Conservation (phyloP, 1,140 invertebrate species). For the Piezodorus guildinii region DNA sequence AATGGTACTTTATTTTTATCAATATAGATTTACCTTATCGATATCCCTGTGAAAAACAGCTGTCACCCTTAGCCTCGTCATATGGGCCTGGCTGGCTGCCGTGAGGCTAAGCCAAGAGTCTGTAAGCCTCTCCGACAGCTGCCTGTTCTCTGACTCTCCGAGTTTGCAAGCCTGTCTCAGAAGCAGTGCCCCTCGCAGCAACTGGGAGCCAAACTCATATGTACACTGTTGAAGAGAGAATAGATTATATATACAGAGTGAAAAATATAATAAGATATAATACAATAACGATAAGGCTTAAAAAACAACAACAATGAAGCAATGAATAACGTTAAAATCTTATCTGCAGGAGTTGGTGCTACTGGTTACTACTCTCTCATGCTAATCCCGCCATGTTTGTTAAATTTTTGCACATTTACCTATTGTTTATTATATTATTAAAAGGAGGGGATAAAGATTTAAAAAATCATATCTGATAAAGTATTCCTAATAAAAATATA, state of each 20-base stretch:
- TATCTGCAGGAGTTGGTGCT: too few relatives aligned
- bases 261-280: conserved; percentile 5
- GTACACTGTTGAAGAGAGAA: conserved; percentile 46
- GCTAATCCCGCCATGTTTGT: too few relatives aligned
- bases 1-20: too few relatives aligned
- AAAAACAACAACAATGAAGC: too few relatives aligned
- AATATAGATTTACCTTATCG: conserved; percentile 52
- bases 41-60: conserved; percentile 64
- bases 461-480: too few relatives aligned
- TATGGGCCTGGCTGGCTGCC: conserved; percentile 59
- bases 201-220: conserved; percentile 65
- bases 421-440: too few relatives aligned
- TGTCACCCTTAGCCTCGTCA: conserved; percentile 60
- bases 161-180: conserved; percentile 58
- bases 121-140: conserved; percentile 43
- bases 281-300: too few relatives aligned
- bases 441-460: too few relatives aligned
- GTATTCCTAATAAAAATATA: too few relatives aligned
- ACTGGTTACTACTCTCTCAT: too few relatives aligned
- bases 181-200: conserved; percentile 60
- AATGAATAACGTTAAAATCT: too few relatives aligned
- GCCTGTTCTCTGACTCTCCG: conserved; percentile 44
- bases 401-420: too few relatives aligned
- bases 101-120: conserved; percentile 58
- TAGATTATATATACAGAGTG: neutral